These are phyloP conservation scores for Sarcophaga peregrina DNA, from an alignment of 1,140 invertebrate species.

Conservation along the genomic window DNA sequence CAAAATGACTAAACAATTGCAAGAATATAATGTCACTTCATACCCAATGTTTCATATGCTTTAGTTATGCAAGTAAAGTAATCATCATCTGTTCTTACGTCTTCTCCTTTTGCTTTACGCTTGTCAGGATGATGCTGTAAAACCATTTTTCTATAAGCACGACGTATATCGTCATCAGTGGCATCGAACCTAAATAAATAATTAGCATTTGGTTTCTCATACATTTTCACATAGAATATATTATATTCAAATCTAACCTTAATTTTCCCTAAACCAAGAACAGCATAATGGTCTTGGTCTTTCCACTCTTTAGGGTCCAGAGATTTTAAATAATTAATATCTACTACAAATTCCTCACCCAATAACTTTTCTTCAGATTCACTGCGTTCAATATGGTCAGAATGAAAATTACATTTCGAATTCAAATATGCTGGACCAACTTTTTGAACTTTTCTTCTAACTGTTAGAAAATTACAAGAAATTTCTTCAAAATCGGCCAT, in stretches of 20 bases:
- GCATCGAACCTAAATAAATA: conserved; percentile 72
- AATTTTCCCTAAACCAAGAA: conserved; percentile 86
- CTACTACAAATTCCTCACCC: conserved; percentile 75
- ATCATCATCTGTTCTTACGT: conserved; percentile 87
- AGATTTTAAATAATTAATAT: conserved; percentile 86
- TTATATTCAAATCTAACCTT: conserved; percentile 67
- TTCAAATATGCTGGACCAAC: conserved; percentile 58
- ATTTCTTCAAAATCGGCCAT: conserved; percentile 29
- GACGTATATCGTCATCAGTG: conserved; percentile 91
- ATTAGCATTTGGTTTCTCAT: neutral
- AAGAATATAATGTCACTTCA: neutral
- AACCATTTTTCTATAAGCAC: conserved; percentile 92
- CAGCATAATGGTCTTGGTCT: conserved; percentile 96
- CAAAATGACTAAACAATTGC: neutral
- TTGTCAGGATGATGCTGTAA: conserved; percentile 98
- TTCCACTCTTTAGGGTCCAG: conserved; percentile 98
- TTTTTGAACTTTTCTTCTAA: conserved; percentile 69
- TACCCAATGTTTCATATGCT: conserved; percentile 81
- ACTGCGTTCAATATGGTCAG: conserved; percentile 56
- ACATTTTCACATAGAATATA: neutral
- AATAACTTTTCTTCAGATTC: conserved; percentile 53
- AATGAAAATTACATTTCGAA: conserved; percentile 55
- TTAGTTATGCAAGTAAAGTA: conserved; percentile 99
- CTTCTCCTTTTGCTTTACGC: conserved; percentile 86
- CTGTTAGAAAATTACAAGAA: neutral